Evolutionary conservation across 2,113 vertebrate species (phyloP), one percentile per base, ranked within the genome.

Genomic region (Fregetta grallaria): DNA sequence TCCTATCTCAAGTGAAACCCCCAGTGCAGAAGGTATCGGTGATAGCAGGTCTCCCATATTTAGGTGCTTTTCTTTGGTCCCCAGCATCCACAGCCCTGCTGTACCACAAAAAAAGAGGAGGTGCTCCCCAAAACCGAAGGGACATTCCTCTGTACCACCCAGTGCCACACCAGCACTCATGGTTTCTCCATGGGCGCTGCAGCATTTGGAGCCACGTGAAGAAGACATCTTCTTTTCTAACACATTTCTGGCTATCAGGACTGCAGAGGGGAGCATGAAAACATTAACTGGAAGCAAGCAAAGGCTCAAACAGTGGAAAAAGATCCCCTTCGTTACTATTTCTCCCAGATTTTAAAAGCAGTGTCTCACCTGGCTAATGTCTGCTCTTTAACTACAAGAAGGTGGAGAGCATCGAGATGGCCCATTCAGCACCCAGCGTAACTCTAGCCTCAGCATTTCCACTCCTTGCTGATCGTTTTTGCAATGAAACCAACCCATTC

Each of bases 341-440:
- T 65, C 36, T 25, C n/a, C 72, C n/a, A n/a, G 53, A 52, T 45
- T 93, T 62, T 58, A 55, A 62, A 80, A 88, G 45, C 25, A 26
- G 11, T 10, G 9, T 65, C 45, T 68, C 62, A 29, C 36, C 36
- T 20, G 32, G 13, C 19, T 65, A 1, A 63, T 75, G 72, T 72
- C 71, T 90, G 45, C 15, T 76, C 8, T 76, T 36, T 20, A 53
- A 30, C 50, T 40, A 14, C 19, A 59, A 68, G 47, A 55, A 50
- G 6, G 32, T 44, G 40, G 8, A 40, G 36, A 15, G 34, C 1
- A 2, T 30, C 4, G 0, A 13, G 23, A 18, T 88, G 3, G 11
- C 55, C 22, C 34, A 1, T 29, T 79, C 34, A 20, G 12, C 22
- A 15, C 49, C 58, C 53, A 3, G 2, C 1, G 0, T 21, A n/a